Base-by-base conservation (phyloP, 2,113 vertebrate genomes). In the Sakesphorus luctuosus region DNA sequence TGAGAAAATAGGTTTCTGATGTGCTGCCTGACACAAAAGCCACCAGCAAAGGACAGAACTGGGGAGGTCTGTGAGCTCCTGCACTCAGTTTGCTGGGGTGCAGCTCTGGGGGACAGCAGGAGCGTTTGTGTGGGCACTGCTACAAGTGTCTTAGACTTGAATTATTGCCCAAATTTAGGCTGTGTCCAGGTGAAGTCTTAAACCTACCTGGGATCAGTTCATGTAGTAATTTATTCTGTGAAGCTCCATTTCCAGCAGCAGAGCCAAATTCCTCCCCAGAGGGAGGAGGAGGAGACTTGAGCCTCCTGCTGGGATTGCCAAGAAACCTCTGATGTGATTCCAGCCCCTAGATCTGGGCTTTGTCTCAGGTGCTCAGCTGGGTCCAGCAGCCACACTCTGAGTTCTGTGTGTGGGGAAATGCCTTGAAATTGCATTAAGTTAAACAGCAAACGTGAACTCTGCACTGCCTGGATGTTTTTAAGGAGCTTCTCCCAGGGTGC, bases 111-210 rank as follows among this genome's bases (percentile, higher is more conserved):
- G 25, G 11, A 15, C 36, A 69, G 53, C 18, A 66, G 24, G 3
- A 26, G 12, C 0, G 0, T 81, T 91, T 81, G 24, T 2, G 0
- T 28, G 31, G n/a, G 50, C 24, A 6, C 29, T 46, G 12, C 11
- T 63, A 7, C 18, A 59, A 78, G 29, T 47, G 12, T 43, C 38
- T 44, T 16, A 5, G 53, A 6, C 17, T 68, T 52, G 15, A 40
- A 36, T 65, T 46, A 2, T 15, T 76, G 36, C 33, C 29, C 47
- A 5, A 17, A 7, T 44, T 81, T 33, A 58, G 33, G 11, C 58
- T 55, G 23, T 29, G 26, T 67, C 17, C 33, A n/a, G 25, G 28
- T 80, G 24, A 53, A 53, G 13, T 44, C n/a, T 77, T 77, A 29
- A 74, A 12, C 23, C 3, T 52, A 7, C 18, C 21, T 69, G 36